A percentile compares a stretch with the other conserved stretches of the same genome.
Evolutionary conservation across 2,113 vertebrate species (phyloP).

Genomic region (Elephas maximus): DNA sequence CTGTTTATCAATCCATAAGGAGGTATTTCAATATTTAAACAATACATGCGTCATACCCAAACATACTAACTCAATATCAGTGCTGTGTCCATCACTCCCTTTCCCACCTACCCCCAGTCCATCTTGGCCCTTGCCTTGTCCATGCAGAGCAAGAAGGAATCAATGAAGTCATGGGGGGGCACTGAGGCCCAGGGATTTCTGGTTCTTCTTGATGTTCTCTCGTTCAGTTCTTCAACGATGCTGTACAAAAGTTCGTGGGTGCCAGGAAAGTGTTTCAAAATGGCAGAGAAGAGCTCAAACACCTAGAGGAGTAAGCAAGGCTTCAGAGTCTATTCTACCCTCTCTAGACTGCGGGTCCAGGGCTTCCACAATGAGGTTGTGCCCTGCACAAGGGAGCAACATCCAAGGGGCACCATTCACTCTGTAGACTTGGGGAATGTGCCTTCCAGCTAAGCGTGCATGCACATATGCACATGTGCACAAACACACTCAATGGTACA

Average conservation of each 20-base stretch:
- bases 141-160: constrained; percentile 89
- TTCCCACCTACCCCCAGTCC: neutral
- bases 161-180: constrained; percentile 88
- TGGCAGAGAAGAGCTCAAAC: constrained; percentile 80
- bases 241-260: constrained; percentile 71
- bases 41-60: neutral
- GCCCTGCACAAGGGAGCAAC: neutral
- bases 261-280: constrained; percentile 87
- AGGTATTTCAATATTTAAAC: neutral
- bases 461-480: neutral
- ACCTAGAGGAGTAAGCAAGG: constrained; percentile 24
- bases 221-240: constrained; percentile 71
- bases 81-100: neutral
- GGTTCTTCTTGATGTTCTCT: constrained; percentile 85
- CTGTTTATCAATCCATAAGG: neutral
- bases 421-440: neutral
- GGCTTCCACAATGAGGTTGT: neutral
- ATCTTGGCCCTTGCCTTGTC: constrained; percentile 81
- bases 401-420: neutral
- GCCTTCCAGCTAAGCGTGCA: neutral
- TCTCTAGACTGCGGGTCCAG: neutral
- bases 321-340: neutral
- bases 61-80: neutral
- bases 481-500: neutral
- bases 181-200: constrained; percentile 83